A percentile compares a stretch with the other conserved stretches of the same genome.
Evolutionary conservation across 2,113 vertebrate genomes (phyloP).

Genomic region (Cebidichthys violaceus): DNA sequence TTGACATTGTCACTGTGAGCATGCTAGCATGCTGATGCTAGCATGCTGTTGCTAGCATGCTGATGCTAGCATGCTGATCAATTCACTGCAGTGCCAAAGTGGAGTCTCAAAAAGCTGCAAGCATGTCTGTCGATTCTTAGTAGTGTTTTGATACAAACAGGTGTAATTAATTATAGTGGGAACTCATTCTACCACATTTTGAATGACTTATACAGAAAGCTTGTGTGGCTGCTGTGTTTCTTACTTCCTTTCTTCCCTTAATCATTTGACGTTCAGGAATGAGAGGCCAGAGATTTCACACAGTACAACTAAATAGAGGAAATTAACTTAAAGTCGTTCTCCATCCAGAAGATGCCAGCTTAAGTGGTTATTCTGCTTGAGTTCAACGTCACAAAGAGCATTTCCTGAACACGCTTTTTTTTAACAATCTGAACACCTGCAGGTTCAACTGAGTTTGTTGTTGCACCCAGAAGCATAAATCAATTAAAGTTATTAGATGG

Average conservation of each 20-base stretch:
- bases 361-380: slow-evolving; percentile 39
- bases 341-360: slow-evolving; percentile 4
- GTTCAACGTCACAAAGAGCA: slow-evolving; percentile 36
- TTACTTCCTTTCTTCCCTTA: slow-evolving; percentile 6
- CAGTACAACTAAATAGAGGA: neutral
- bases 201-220: neutral
- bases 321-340: slow-evolving; percentile 31
- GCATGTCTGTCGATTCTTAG: neutral
- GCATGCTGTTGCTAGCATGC: neutral
- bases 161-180: neutral
- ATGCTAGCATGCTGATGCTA: neutral
- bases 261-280: neutral
- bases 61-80: neutral
- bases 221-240: neutral
- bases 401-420: slow-evolving; percentile 33
- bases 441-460: slow-evolving; percentile 45
- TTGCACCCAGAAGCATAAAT: slow-evolving; percentile 28
- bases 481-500: slow-evolving; percentile 36
- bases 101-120: neutral
- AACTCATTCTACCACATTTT: too few relatives aligned
- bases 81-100: neutral
- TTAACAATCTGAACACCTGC: slow-evolving; percentile 29
- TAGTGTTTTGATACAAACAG: neutral
- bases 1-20: neutral
- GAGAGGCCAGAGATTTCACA: slow-evolving; percentile 15